A percentile compares a stretch with the other conserved stretches of the same genome.
These are phyloP conservation scores for Alethe castanea DNA, from an alignment of 2,113 vertebrate genomes.

Conservation along the genomic window DNA sequence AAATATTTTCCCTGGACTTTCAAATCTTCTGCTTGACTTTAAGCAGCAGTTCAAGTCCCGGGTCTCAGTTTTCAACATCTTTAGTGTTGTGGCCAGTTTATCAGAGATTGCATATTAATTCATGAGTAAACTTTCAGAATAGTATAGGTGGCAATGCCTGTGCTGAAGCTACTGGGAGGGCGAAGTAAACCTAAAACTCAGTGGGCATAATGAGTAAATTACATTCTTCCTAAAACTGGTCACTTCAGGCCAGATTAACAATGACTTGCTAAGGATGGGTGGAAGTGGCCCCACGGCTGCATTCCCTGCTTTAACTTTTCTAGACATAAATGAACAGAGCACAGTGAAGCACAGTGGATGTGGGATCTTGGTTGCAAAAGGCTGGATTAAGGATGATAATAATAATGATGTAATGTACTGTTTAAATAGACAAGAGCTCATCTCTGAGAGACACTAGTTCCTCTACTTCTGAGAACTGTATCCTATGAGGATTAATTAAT, in stretches of 20 bases:
- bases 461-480: background rate
- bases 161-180: background rate
- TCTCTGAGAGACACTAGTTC: background rate
- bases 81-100: background rate
- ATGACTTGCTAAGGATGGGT: background rate
- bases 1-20: background rate
- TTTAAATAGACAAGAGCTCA: background rate
- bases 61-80: background rate
- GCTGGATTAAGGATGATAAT: background rate
- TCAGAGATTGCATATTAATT: background rate
- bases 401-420: background rate
- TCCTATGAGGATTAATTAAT: background rate
- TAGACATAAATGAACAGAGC: background rate
- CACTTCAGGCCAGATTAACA: background rate
- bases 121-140: background rate
- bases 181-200: background rate
- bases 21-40: background rate
- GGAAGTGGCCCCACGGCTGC: fast-evolving
- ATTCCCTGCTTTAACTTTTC: background rate
- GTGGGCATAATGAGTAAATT: background rate
- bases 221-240: background rate
- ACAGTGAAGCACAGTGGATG: background rate
- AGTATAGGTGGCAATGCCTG: background rate
- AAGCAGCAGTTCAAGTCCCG: background rate
- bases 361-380: background rate